Evolutionary conservation across 2,888 invertebrate species (phyloP).

Genomic region (Parapristionchus giblindavisi): DNA sequence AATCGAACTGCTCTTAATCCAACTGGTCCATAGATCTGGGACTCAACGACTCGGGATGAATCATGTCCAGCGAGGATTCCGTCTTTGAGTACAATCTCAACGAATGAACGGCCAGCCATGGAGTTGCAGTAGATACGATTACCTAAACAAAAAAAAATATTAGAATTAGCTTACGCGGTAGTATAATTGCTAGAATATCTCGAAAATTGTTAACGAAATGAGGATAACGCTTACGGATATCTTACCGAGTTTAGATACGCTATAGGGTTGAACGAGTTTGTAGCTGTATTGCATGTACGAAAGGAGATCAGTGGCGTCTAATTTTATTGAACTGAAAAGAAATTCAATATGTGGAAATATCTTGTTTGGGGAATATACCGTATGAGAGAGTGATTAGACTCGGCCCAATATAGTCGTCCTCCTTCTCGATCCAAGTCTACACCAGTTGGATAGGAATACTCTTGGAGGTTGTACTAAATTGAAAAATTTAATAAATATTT

Average conservation of each 20-base stretch:
- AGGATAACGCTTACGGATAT: background rate
- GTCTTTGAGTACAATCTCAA: slow-evolving; percentile 37
- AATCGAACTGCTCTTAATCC: slow-evolving; percentile 16
- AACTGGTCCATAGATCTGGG: slow-evolving; percentile 32
- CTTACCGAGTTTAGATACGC: slow-evolving; percentile 43
- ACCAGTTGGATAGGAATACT: slow-evolving; percentile 39
- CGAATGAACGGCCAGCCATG: slow-evolving; percentile 44
- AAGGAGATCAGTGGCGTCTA: slow-evolving; percentile 7
- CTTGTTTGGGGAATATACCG: too few relatives aligned
- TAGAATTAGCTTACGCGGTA: background rate
- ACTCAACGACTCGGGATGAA: slow-evolving; percentile 35
- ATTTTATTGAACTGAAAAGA: slow-evolving; percentile 22
- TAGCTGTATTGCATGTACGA: slow-evolving; percentile 31
- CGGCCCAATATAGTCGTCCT: slow-evolving; percentile 45
- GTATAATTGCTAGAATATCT: background rate
- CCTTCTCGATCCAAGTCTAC: slow-evolving; percentile 43
- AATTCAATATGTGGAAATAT: slow-evolving; percentile 2
- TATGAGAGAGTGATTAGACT: slow-evolving; percentile 39
- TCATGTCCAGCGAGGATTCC: slow-evolving; percentile 34
- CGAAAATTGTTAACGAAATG: background rate
- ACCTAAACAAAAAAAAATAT: slow-evolving; percentile 13
- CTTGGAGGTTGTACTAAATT: slow-evolving; percentile 37
- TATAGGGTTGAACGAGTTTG: slow-evolving; percentile 42
- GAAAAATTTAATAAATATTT: background rate
- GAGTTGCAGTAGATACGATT: slow-evolving; percentile 42